Base-by-base conservation (phyloP, 2,888 invertebrate species). In the Lasioglossum pauxillum region DNA sequence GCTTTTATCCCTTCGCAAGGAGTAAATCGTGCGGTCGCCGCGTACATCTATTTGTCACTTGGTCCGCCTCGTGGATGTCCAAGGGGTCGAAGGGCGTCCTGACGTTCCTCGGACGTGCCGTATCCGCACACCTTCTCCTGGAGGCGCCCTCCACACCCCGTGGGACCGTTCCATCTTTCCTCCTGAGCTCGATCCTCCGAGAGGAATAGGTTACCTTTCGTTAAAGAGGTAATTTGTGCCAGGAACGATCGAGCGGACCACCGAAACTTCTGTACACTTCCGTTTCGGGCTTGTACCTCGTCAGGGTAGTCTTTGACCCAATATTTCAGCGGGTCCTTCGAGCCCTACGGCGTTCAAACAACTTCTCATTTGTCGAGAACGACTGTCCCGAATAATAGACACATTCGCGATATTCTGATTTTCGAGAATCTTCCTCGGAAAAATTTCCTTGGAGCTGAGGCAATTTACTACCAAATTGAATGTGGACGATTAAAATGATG, bases 181-280 rank as follows among this genome's bases (percentile, higher is more conserved):
- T 78, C 91, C 90, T 73, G 85, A 80, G 87, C 85, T 89, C 89
- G 89, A 89, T 84, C 81, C 89, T 84, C 80, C 84, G 77, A 82
- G 83, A 90, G 80, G 84, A 90, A 88, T 89, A 78, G 88, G 84
- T 87, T 82, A 88, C 90, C 89, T 89, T 89, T 87, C 92, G 94
- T 94, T 94, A 94, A 94, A 94, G 94, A 94, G 93, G 94, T 94
- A 93, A 94, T 94, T 94, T 94, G 93, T 93, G 94, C 93, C 94
- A 90, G 82, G 89, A 91, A 89, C 92, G 90, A 94, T 91, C 88
- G 88, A 85, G 76, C 86, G 78, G 78, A 73, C 82, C 84, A 57
- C 53, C 64, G 60, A 80, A 90, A 90, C 84, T 89, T 89, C 82
- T 71, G 67, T 60, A 83, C 82, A 64, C 81, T 81, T 78, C 75